Percentiles rank a stretch among this genome's conserved stretches.
Conservation (phyloP, 2,113 vertebrate species). For the Labeo catla region DNA sequence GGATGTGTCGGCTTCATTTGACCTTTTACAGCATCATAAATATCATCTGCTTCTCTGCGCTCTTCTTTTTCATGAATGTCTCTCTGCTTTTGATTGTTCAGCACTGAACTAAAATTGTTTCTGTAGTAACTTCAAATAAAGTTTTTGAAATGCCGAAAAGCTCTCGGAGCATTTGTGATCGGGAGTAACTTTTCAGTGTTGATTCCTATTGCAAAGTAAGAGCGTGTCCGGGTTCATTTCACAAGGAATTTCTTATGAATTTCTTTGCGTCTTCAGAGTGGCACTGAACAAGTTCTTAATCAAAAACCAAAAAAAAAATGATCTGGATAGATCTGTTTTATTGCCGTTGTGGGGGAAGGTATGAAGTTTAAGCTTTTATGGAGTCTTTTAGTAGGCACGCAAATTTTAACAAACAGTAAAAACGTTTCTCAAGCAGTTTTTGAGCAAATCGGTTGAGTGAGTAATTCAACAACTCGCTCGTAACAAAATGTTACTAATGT, state of each 20-base stretch:
- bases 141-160: slow-evolving; percentile 61
- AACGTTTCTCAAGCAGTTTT: too few species aligned
- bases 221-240: neutral
- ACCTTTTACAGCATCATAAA: slow-evolving; percentile 1
- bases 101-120: slow-evolving; percentile 55
- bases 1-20: slow-evolving; percentile 47
- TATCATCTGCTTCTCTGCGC: slow-evolving; percentile 17
- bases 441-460: too few species aligned
- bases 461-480: too few species aligned
- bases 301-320: too few species aligned
- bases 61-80: slow-evolving; percentile 49
- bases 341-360: too few species aligned
- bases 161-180: neutral
- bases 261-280: too few species aligned
- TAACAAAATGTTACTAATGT: too few species aligned
- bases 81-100: slow-evolving; percentile 62
- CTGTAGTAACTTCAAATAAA: slow-evolving; percentile 74
- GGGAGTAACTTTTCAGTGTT: neutral
- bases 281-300: too few species aligned
- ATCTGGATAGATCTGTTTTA: too few species aligned
- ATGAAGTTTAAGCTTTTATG: too few species aligned
- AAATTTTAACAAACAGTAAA: too few species aligned
- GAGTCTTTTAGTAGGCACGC: too few species aligned
- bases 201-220: neutral
- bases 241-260: neutral